Percentiles rank a stretch among this genome's conserved stretches.
Evolutionary conservation across 2,888 invertebrate species (phyloP).

Genomic region (Eilema griseolum): DNA sequence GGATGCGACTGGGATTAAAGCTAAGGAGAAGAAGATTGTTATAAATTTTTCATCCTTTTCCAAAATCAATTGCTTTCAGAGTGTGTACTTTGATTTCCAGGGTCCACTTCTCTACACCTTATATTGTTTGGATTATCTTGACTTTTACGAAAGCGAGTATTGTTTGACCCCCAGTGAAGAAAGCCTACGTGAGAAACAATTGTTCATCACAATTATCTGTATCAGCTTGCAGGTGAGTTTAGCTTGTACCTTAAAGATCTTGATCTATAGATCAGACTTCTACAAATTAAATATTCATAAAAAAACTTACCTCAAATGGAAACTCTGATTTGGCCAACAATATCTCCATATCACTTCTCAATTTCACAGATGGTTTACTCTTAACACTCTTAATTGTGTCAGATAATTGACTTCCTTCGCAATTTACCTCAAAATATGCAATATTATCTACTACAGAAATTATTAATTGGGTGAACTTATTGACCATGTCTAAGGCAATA

Average conservation of each 20-base stretch:
- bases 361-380: neutral
- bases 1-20: too few species aligned
- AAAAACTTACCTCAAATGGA: conserved; percentile 10
- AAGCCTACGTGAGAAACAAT: too few species aligned
- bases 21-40: too few species aligned
- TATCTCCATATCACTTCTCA: conserved; percentile 18
- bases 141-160: too few species aligned
- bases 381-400: neutral
- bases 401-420: conserved; percentile 3
- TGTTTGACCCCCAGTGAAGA: too few species aligned
- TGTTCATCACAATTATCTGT: too few species aligned
- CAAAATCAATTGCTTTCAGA: too few species aligned
- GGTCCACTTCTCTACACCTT: too few species aligned
- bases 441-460: conserved; percentile 46
- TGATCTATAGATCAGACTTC: neutral
- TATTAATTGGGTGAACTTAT: conserved; percentile 50
- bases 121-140: too few species aligned
- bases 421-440: conserved; percentile 48
- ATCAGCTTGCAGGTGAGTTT: too few species aligned
- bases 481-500: conserved; percentile 18
- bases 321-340: neutral
- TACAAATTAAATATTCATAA: neutral
- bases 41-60: too few species aligned
- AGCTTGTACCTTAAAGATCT: neutral
- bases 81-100: too few species aligned